A percentile compares a stretch with the other conserved stretches of the same genome.
Conservation (phyloP, 2,113 vertebrate species). For the Leuciscus idus region DNA sequence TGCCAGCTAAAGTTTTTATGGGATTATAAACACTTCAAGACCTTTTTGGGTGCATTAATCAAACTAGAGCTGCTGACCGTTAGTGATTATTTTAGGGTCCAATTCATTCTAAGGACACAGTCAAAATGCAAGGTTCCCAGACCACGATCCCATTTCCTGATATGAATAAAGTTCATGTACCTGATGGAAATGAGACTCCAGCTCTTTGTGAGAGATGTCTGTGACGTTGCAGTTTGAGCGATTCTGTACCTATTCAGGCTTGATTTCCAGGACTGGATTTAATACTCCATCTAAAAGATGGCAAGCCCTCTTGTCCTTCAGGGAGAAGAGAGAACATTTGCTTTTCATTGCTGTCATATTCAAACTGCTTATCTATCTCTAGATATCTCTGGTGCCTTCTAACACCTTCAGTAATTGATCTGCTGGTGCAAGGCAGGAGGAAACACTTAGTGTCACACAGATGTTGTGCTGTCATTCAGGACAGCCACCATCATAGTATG, state of each 20-base stretch:
- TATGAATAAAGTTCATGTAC: neutral
- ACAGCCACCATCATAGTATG: neutral
- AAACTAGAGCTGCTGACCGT: neutral
- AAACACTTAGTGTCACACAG: slow-evolving; percentile 16
- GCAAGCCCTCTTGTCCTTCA: slow-evolving; percentile 7
- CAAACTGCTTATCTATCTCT: neutral
- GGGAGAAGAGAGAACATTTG: slow-evolving; percentile 7
- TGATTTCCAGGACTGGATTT: slow-evolving; percentile 24
- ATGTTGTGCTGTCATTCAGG: neutral
- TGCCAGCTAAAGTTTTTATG: neutral
- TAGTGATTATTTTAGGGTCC: neutral
- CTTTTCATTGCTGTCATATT: slow-evolving; percentile 1
- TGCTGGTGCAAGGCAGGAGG: neutral
- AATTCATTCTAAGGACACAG: neutral
- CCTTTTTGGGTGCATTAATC: neutral
- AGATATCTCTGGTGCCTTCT: neutral
- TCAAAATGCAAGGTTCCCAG: neutral
- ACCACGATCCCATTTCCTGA: neutral
- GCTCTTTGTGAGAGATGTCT: slow-evolving; percentile 1
- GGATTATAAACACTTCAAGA: neutral
- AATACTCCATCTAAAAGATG: slow-evolving; percentile 11
- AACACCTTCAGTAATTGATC: slow-evolving; percentile 14
- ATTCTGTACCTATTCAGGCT: neutral
- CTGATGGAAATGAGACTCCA: slow-evolving; percentile 23
- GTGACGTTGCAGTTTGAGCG: neutral